Percentiles rank a stretch among this genome's conserved stretches.
Conservation (phyloP, 2,888 invertebrate species). For the Ypsolopha scabrella region DNA sequence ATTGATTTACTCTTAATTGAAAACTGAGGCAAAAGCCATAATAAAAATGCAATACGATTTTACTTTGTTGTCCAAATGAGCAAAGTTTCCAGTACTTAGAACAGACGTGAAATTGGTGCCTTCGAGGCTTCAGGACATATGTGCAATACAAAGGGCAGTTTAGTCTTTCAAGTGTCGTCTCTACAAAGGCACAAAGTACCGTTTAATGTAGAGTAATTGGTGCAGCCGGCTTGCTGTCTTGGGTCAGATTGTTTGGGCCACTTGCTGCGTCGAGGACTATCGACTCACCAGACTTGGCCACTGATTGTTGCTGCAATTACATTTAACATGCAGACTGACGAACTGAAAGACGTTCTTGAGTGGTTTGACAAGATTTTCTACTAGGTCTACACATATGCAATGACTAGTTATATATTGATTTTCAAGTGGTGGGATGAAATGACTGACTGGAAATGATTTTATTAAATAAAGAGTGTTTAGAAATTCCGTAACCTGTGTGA, state of each 20-base stretch:
- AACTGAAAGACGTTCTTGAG: background rate
- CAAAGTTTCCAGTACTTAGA: background rate
- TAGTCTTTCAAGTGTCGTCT: slow-evolving; percentile 1
- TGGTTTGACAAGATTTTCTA: too few relatives aligned
- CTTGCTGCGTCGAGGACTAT: slow-evolving; percentile 10
- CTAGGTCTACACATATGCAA: too few relatives aligned
- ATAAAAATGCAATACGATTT: too few relatives aligned
- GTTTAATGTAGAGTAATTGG: slow-evolving; percentile 5
- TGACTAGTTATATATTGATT: too few relatives aligned
- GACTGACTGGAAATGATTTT: too few relatives aligned
- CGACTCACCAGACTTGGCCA: slow-evolving; percentile 8
- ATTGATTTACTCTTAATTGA: too few relatives aligned
- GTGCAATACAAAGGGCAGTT: slow-evolving; percentile 2
- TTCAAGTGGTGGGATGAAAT: too few relatives aligned
- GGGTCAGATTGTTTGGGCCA: slow-evolving; percentile 9
- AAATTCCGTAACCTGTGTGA: too few relatives aligned
- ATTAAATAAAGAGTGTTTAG: too few relatives aligned
- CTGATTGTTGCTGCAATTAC: slow-evolving; percentile 14
- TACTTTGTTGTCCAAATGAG: too few relatives aligned
- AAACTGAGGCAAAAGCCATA: too few relatives aligned
- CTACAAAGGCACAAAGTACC: background rate
- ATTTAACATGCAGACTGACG: background rate
- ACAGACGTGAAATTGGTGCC: background rate
- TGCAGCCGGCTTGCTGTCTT: background rate
- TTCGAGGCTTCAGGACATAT: background rate